Percentiles rank a stretch among this genome's conserved stretches.
Evolutionary conservation across 2,888 invertebrate species (phyloP).

Genomic region (Allophyes oxyacanthae): DNA sequence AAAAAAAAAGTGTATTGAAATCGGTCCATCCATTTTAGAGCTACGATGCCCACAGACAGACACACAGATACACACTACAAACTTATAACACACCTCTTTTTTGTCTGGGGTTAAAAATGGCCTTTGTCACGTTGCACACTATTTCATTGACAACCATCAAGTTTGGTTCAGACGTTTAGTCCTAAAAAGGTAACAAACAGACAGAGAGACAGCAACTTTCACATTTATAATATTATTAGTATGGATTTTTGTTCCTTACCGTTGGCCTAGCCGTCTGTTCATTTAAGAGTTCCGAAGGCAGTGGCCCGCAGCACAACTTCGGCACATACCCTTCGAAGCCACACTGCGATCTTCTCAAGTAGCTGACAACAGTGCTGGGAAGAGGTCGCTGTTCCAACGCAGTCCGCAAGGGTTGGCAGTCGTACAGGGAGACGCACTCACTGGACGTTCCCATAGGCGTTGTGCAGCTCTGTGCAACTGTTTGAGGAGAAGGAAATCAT

Average conservation of each 20-base stretch:
- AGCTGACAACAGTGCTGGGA: conserved; percentile 70
- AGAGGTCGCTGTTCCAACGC: conserved; percentile 81
- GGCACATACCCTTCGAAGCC: conserved; percentile 85
- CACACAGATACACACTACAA: too few relatives aligned
- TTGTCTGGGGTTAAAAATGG: too few relatives aligned
- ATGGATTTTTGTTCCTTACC: conserved; percentile 49
- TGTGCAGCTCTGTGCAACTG: conserved; percentile 74
- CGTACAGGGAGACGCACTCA: conserved; percentile 83
- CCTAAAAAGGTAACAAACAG: too few relatives aligned
- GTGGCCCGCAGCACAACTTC: conserved; percentile 87
- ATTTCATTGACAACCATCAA: too few relatives aligned
- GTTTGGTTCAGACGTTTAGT: too few relatives aligned
- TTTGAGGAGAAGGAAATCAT: conserved; percentile 11
- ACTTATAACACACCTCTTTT: too few relatives aligned
- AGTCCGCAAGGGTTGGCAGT: conserved; percentile 77
- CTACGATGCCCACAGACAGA: too few relatives aligned
- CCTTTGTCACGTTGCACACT: too few relatives aligned
- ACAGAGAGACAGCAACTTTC: too few relatives aligned
- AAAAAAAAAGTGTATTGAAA: too few relatives aligned
- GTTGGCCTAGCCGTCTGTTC: conserved; percentile 42
- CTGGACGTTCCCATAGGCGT: conserved; percentile 77
- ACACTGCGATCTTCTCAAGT: conserved; percentile 87
- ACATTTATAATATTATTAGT: too few relatives aligned
- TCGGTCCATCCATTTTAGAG: too few relatives aligned
- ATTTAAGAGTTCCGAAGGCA: conserved; percentile 56